A percentile compares a stretch with the other conserved stretches of the same genome.
Conservation (phyloP, 2,797 vertebrate species). For the Pseudochromis fuscus region DNA sequence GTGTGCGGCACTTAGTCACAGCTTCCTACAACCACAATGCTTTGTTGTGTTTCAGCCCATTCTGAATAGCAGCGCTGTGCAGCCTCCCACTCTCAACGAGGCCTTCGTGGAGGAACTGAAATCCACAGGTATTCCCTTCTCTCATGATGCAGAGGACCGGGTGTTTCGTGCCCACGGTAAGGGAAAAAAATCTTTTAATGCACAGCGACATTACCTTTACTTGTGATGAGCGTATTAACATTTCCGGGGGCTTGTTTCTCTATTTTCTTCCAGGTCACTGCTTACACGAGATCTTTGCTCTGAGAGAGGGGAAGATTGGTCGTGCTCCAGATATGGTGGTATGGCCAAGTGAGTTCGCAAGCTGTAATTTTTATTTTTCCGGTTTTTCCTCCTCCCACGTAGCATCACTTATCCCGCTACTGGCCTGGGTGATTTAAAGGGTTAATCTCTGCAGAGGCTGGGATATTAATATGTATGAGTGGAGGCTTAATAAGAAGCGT, state of each 20-base stretch:
- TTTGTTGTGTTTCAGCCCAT: constrained; percentile 83
- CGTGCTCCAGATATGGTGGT: constrained; percentile 95
- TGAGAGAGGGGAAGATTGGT: constrained; percentile 95
- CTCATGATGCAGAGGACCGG: constrained; percentile 93
- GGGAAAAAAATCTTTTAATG: constrained; percentile 47
- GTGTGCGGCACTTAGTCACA: constrained; percentile 2
- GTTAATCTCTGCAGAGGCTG: constrained; percentile 79
- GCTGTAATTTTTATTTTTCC: not conserved
- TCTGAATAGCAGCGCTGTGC: constrained; percentile 88
- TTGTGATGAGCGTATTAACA: not conserved
- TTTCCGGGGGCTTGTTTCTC: not conserved
- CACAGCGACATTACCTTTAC: not conserved
- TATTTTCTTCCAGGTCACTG: constrained; percentile 91
- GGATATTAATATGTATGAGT: constrained; percentile 86
- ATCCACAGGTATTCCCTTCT: constrained; percentile 89
- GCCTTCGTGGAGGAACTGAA: constrained; percentile 93
- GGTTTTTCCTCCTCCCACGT: constrained; percentile 46
- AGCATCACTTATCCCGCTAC: constrained; percentile 40
- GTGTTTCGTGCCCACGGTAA: constrained; percentile 96
- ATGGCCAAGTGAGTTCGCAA: constrained; percentile 94
- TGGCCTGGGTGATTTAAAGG: constrained; percentile 76
- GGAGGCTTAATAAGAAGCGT: constrained; percentile 81
- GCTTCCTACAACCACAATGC: constrained; percentile 40
- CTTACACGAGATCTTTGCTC: constrained; percentile 96
- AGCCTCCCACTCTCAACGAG: constrained; percentile 90